Percentiles rank a stretch among this genome's conserved stretches.
These are phyloP conservation scores for Anthophora plumipes DNA, from an alignment of 2,888 invertebrate genomes.

Conservation along the genomic window DNA sequence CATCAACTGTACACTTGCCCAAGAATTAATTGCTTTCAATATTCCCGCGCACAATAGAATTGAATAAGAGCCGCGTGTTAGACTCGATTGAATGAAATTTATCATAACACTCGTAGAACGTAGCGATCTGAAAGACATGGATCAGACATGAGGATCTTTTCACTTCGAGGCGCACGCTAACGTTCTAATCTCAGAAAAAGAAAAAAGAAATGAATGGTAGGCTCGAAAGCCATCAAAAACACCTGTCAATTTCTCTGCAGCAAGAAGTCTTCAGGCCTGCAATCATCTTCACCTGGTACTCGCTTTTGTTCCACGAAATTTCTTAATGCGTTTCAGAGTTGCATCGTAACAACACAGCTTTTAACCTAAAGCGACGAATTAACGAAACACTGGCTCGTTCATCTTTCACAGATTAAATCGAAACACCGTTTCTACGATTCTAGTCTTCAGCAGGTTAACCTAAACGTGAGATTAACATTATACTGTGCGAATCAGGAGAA, in stretches of 20 bases:
- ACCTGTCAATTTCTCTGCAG: conserved; percentile 52
- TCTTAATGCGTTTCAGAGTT: not conserved
- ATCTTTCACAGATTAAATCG: no score
- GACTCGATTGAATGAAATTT: not conserved
- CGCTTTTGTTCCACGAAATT: conserved; percentile 31
- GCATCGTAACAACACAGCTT: not conserved
- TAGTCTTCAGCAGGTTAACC: no score
- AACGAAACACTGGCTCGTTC: no score
- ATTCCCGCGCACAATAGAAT: conserved; percentile 19
- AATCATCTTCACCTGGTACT: conserved; percentile 36
- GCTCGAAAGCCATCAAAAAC: not conserved
- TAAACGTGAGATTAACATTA: no score
- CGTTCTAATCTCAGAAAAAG: not conserved
- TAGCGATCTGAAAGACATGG: not conserved
- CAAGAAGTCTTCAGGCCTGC: conserved; percentile 15
- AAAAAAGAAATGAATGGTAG: no score
- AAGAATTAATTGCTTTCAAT: conserved; percentile 32
- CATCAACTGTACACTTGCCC: conserved; percentile 25
- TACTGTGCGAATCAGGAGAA: no score
- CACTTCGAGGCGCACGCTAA: no score
- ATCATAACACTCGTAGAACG: not conserved
- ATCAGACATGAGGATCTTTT: no score
- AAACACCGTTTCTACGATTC: no score
- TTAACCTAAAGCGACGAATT: no score
- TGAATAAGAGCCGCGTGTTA: not conserved